These are phyloP conservation scores for Lota lota DNA, from an alignment of 2,113 vertebrate genomes.

Conservation along the genomic window DNA sequence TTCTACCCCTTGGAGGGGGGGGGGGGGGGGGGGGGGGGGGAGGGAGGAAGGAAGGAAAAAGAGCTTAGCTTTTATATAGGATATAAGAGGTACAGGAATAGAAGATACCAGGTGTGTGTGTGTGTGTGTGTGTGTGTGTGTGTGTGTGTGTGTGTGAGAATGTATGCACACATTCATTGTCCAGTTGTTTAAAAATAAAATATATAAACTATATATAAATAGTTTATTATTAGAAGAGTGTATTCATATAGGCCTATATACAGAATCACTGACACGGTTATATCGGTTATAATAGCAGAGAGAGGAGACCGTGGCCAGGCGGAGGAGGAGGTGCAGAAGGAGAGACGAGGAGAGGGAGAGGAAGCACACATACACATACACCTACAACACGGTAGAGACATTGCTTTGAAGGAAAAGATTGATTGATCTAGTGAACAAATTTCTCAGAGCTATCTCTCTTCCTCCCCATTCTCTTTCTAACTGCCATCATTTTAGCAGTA, in stretches of 20 bases:
- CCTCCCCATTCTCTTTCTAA: slow-evolving; percentile 33
- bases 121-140: too few species aligned
- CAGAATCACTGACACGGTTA: background rate
- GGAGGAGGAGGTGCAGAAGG: slow-evolving; percentile 25
- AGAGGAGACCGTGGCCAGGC: slow-evolving; percentile 21
- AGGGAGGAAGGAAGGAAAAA: slow-evolving; percentile 15
- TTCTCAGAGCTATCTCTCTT: background rate
- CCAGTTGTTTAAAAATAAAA: too few species aligned
- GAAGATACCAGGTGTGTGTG: too few species aligned
- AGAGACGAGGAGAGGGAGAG: slow-evolving; percentile 25
- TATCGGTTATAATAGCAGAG: slow-evolving; percentile 10
- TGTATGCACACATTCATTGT: too few species aligned
- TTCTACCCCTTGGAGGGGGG: slow-evolving; percentile 31
- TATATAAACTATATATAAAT: too few species aligned
- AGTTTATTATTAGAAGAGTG: too few species aligned
- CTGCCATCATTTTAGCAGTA: slow-evolving; percentile 28
- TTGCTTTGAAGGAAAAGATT: too few species aligned
- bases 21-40: slow-evolving; percentile 28
- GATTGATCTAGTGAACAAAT: too few species aligned
- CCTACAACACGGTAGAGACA: background rate
- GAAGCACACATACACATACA: background rate
- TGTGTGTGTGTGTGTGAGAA: too few species aligned
- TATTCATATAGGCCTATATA: too few species aligned
- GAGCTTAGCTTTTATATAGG: too few species aligned
- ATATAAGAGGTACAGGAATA: too few species aligned